phyloP scores from a whole-genome alignment of 2,888 invertebrate genomes.

The Phalangium opilio region DNA sequence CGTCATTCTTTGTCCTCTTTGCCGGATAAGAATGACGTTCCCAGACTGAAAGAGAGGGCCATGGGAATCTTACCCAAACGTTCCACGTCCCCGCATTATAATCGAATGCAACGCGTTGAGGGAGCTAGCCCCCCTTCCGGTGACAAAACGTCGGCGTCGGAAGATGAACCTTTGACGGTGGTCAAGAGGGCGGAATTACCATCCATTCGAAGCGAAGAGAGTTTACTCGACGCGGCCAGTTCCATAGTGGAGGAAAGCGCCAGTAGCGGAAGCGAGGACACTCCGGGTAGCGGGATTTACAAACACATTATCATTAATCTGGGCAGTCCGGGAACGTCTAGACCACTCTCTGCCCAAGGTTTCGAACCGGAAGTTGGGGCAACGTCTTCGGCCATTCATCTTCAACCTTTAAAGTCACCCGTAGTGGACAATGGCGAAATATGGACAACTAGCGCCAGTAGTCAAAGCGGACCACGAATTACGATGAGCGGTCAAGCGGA shows the following conservation, averaged over 20 bases:
- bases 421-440: no score
- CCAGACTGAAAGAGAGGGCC: slow-evolving; percentile 5
- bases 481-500: no score
- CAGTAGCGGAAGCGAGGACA: slow-evolving; percentile 19
- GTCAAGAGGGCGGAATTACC: slow-evolving; percentile 1
- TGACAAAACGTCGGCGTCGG: slow-evolving; percentile 4
- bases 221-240: slow-evolving; percentile 16
- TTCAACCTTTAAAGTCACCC: no score
- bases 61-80: slow-evolving; percentile 11
- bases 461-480: no score
- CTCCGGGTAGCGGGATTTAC: slow-evolving; percentile 19
- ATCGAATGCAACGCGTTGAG: slow-evolving; percentile 1
- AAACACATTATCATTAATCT: slow-evolving; percentile 22
- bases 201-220: slow-evolving; percentile 17
- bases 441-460: no score
- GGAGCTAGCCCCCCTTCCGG: background rate
- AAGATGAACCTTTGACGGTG: slow-evolving; percentile 10
- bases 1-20: background rate
- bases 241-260: slow-evolving; percentile 21
- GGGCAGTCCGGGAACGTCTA: slow-evolving; percentile 7
- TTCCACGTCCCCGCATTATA: slow-evolving; percentile 13
- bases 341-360: background rate
- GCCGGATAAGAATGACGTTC: slow-evolving; percentile 6
- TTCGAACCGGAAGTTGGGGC: no score
- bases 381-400: no score